Percentiles rank a stretch among this genome's conserved stretches.
phyloP scores from a whole-genome alignment of 2,888 invertebrate species.

The Dicyrtoma fusca region DNA sequence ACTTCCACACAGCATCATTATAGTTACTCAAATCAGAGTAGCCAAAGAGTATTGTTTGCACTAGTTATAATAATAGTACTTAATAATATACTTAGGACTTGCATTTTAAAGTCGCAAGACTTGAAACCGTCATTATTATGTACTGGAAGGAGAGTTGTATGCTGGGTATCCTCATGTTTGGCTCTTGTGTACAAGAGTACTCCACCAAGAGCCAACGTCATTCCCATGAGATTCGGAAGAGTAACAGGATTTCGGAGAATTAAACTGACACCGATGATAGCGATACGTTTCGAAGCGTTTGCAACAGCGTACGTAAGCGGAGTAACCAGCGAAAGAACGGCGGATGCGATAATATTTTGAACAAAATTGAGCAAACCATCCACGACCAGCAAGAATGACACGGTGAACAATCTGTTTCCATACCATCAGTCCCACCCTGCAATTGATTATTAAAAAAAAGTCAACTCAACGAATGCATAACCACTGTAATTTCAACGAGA shows the following conservation, averaged over 20 bases:
- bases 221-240: slow-evolving; percentile 81
- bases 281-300: slow-evolving; percentile 90
- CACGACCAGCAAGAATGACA: slow-evolving; percentile 60
- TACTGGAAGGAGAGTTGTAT: slow-evolving; percentile 12
- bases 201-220: slow-evolving; percentile 86
- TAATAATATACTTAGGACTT: no score
- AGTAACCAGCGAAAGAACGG: slow-evolving; percentile 86
- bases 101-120: no score
- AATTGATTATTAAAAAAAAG: slow-evolving; percentile 13
- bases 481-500: no score
- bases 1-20: no score
- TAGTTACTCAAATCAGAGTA: no score
- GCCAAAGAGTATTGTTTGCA: no score
- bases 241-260: slow-evolving; percentile 91
- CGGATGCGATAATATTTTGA: slow-evolving; percentile 94
- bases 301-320: slow-evolving; percentile 95
- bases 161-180: slow-evolving; percentile 50
- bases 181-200: slow-evolving; percentile 89
- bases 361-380: slow-evolving; percentile 91
- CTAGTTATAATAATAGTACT: no score
- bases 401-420: slow-evolving; percentile 30
- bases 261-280: slow-evolving; percentile 86
- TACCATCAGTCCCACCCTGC: slow-evolving; percentile 15
- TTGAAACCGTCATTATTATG: slow-evolving; percentile 40
- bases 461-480: not conserved